A percentile compares a stretch with the other conserved stretches of the same genome.
Evolutionary conservation across 2,797 vertebrate species (phyloP).

Genomic region (Distichodus sexfasciatus): DNA sequence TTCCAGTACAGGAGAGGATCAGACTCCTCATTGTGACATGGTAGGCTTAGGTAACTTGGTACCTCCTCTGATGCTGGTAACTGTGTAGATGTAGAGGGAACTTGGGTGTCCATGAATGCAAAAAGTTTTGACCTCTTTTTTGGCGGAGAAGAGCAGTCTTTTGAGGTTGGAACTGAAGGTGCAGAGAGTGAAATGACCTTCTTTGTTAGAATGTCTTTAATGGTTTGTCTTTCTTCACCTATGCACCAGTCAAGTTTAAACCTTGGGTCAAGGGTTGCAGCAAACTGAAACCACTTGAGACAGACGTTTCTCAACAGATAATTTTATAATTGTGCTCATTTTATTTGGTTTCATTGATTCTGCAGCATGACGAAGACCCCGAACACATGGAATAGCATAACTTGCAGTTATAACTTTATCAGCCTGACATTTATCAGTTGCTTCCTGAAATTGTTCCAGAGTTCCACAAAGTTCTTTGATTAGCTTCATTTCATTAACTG

Average conservation of each 20-base stretch:
- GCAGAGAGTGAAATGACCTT: not conserved
- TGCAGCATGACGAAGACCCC: too few relatives aligned
- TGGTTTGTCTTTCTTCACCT: constrained; percentile 2
- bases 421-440: constrained; percentile 16
- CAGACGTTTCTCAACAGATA: not conserved
- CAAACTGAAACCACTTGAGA: constrained; percentile 26
- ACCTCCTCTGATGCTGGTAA: not conserved
- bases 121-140: not conserved
- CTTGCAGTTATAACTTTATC: not conserved
- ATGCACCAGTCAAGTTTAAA: constrained; percentile 27
- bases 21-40: too few relatives aligned
- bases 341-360: not conserved
- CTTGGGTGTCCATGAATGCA: constrained; percentile 8
- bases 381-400: not conserved
- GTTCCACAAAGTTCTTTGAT: constrained; percentile 6
- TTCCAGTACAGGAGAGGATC: not conserved
- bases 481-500: not conserved
- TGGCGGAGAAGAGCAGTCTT: not conserved
- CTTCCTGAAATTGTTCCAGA: constrained; percentile 8
- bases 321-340: not conserved
- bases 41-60: not conserved
- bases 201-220: not conserved
- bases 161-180: not conserved
- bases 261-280: constrained; percentile 26
- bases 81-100: not conserved